Percentiles rank a stretch among this genome's conserved stretches.
Evolutionary conservation across 2,888 invertebrate genomes (phyloP).

Genomic region (Euzophera pinguis): DNA sequence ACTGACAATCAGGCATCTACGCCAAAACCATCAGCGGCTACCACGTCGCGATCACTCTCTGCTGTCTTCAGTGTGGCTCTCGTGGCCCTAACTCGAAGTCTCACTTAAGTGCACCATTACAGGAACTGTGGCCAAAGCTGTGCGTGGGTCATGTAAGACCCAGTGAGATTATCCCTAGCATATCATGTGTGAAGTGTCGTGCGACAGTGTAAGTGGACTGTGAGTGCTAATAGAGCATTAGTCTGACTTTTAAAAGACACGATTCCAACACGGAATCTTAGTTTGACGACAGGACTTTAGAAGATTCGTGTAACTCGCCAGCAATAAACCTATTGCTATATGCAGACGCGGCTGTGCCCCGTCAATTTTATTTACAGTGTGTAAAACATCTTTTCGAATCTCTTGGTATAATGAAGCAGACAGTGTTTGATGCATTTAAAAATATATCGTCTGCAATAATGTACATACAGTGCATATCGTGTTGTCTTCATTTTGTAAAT

Average conservation of each 20-base stretch:
- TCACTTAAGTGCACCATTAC: constrained; percentile 35
- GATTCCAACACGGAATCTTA: constrained; percentile 15
- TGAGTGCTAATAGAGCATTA: constrained; percentile 22
- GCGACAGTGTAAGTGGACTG: constrained; percentile 18
- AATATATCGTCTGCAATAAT: constrained; percentile 46
- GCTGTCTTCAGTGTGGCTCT: constrained; percentile 30
- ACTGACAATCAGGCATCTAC: constrained; percentile 44
- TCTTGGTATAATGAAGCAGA: constrained; percentile 11
- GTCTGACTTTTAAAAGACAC: constrained; percentile 25
- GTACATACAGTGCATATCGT: constrained; percentile 71
- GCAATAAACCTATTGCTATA: background rate
- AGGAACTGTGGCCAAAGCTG: constrained; percentile 26
- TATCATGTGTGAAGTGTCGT: constrained; percentile 24
- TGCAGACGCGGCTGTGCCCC: background rate
- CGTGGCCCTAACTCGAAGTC: constrained; percentile 30
- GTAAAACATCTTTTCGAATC: constrained; percentile 13
- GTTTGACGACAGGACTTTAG: constrained; percentile 16
- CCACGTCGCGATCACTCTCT: constrained; percentile 29
- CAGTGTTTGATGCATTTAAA: constrained; percentile 38
- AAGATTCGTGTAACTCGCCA: background rate
- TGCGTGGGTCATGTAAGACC: constrained; percentile 21
- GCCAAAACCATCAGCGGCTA: constrained; percentile 43
- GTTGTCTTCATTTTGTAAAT: constrained; percentile 70
- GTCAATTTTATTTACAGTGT: background rate
- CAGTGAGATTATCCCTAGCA: constrained; percentile 26